Base-by-base conservation (phyloP, 1,140 invertebrate genomes). In the Megalonaias nervosa region DNA sequence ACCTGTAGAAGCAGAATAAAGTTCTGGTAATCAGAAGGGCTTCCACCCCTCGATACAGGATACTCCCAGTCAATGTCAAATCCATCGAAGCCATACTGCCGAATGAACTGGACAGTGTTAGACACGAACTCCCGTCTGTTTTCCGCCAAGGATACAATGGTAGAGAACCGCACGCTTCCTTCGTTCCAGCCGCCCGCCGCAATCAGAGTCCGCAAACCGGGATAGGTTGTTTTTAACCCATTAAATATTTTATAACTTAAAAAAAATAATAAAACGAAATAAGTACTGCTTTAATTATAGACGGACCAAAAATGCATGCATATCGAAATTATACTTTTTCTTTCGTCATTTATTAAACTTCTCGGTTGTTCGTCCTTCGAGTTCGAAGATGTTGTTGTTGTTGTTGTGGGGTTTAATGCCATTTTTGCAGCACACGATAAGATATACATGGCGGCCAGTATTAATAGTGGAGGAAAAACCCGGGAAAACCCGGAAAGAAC, bases 1-100 rank as follows among this genome's bases (percentile, higher is more conserved):
- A 19, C 38, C 60, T 62, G 60, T 19, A 62, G 60, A 11, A 62
- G 60, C 11, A 23, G 19, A 14, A 62, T 23, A 62, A 62, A 48
- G 6, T 48, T 48, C 38, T 48, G 38, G 38, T 11, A 48, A 48
- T 48, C 38, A 48, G 38, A 48, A 48, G 6, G 38, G 38, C 38
- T 48, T 48, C 38, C 38, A 12, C 38, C 38, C 75, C 56, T 87
- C 83, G 60, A 82, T 79, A 58, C 75, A 79, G 48, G 97, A 91
- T 98, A 98, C 91, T 98, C 97, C 97, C 97, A 99, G 87, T 98
- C 97, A 0, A 99, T 94, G 84, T 98, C 97, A n/a, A 98, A 90
- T 13, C 97, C 97, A 86, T 99, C 97, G 87, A 99, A 98, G 85
- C 96, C 95, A 89, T 96, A 95, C 83, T 96, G 95, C 38, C 97